These are phyloP conservation scores for Pipra filicauda DNA, from an alignment of 2,113 vertebrate species.

Conservation along the genomic window DNA sequence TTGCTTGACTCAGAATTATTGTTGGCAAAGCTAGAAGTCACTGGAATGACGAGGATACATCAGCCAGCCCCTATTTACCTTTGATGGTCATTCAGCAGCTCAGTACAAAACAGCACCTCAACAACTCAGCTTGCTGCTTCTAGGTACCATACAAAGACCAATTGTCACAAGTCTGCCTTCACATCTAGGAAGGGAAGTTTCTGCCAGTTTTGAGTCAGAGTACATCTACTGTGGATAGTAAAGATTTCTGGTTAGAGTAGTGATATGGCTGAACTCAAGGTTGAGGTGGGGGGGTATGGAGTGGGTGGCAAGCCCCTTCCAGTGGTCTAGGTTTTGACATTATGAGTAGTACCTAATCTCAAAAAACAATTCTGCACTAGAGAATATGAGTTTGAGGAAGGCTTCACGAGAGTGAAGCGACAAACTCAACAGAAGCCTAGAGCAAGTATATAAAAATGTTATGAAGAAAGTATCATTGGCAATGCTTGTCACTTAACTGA, in stretches of 20 bases:
- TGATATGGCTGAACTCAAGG: background rate
- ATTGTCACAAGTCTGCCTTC: background rate
- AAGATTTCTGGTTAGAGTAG: background rate
- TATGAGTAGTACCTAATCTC: background rate
- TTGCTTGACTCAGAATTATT: background rate
- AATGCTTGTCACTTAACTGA: background rate
- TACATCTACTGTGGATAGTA: background rate
- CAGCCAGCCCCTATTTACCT: background rate
- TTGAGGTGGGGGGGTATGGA: background rate
- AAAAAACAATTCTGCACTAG: background rate
- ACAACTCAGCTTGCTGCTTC: background rate
- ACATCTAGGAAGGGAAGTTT: background rate
- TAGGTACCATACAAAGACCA: background rate
- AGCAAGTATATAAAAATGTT: background rate
- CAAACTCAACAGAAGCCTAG: background rate
- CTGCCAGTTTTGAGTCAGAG: background rate
- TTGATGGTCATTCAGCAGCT: background rate
- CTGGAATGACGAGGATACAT: background rate
- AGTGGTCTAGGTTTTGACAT: background rate
- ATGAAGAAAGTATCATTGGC: background rate
- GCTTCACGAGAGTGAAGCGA: background rate
- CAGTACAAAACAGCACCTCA: background rate
- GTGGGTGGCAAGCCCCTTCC: background rate
- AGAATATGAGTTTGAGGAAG: background rate
- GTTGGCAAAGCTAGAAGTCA: background rate